phyloP scores from a whole-genome alignment of 2,888 invertebrate species.

The Druceiella hillmani region DNA sequence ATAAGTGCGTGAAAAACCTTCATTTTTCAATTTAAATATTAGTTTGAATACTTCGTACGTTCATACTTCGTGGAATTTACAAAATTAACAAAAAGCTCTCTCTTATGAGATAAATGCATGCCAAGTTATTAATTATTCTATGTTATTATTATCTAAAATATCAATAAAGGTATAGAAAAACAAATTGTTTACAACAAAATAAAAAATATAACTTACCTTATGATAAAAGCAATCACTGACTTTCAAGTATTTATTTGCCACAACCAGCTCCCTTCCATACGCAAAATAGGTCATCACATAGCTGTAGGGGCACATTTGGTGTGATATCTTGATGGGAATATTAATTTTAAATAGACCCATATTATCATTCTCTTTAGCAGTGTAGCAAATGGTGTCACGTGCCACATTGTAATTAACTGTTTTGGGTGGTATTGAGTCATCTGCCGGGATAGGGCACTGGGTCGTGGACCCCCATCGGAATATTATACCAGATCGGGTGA shows the following conservation, averaged over 20 bases:
- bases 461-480: slow-evolving; percentile 47
- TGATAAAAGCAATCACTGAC: slow-evolving; percentile 54
- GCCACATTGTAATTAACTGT: too few relatives aligned
- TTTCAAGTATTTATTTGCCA: slow-evolving; percentile 48
- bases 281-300: slow-evolving; percentile 53
- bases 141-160: too few relatives aligned
- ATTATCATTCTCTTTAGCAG: slow-evolving; percentile 26
- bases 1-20: too few relatives aligned
- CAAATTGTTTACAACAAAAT: too few relatives aligned
- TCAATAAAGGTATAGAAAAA: too few relatives aligned
- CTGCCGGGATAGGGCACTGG: slow-evolving; percentile 38
- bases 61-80: too few relatives aligned
- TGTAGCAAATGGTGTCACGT: slow-evolving; percentile 17
- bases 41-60: too few relatives aligned
- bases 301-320: slow-evolving; percentile 49
- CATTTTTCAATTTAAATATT: too few relatives aligned
- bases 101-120: too few relatives aligned
- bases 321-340: slow-evolving; percentile 41
- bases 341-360: slow-evolving; percentile 33
- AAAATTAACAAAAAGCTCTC: too few relatives aligned
- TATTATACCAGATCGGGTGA: slow-evolving; percentile 43
- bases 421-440: too few relatives aligned
- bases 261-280: slow-evolving; percentile 50
- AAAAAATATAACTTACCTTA: slow-evolving; percentile 36
- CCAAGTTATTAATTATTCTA: too few relatives aligned